Base-by-base conservation (phyloP, 2,797 vertebrate genomes). In the Microctenopoma stevenorrisi region DNA sequence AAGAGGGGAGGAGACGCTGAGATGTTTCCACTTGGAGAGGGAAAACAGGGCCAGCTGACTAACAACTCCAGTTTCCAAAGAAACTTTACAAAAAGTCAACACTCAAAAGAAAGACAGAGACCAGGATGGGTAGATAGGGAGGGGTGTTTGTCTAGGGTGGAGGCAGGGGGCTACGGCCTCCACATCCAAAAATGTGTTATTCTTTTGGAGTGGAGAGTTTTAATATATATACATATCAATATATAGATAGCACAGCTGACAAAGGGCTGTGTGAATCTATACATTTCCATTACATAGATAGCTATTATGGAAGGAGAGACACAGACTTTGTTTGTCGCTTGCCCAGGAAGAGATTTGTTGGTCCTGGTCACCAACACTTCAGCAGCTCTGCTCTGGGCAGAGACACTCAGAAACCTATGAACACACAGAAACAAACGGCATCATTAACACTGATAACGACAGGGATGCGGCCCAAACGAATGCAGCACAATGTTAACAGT, bases 41-140 rank as follows among this genome's bases (percentile, higher is more conserved):
- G 91, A 91, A 93, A 93, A 87, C 93, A 88, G 91, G 91, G 88
- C 94, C 93, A 95, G 93, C 92, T 92, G 95, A 95, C 95, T 86
- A 81, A 74, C 70, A 90, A 94, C 91, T 93, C 94, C 92, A 93
- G 94, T 95, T 95, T 88, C 70, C 94, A 94, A 94, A 95, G 93
- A 95, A 95, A 96, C 94, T 91, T 94, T 93, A 95, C 94, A 94
- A 94, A 95, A 95, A 95, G 93, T 95, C 94, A 94, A 86, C 83
- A 83, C 62, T 74, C 72, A 77, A 40, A 33, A 81, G 62, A 51
- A 81, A 68, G 74, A 86, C 77, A 84, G 48, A 80, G 48, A 80
- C 56, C 37, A 54, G 59, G 58, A 72, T 74, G 82, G 78, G 86
- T 80, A 88, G 76, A 52, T 57, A 40, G 30, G 43, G 42, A 70